Base-by-base conservation (phyloP, 2,113 vertebrate genomes). In the Vanacampus margaritifer region DNA sequence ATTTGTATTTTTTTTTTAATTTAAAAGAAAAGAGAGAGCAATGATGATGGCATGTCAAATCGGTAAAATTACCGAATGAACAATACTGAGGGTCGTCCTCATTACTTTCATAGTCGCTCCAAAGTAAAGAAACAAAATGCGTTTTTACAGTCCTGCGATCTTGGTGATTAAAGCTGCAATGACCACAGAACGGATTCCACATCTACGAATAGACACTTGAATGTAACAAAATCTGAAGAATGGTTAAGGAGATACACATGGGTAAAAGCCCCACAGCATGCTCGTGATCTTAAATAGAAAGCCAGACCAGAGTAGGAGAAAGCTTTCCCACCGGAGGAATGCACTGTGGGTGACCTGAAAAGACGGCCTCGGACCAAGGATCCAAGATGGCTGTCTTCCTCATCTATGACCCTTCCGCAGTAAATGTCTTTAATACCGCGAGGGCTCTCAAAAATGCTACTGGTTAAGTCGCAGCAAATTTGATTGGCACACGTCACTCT, bases 341-440 rank as follows among this genome's bases (percentile, higher is more conserved):
- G 28, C 28, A 32, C 71, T 78, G 64, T 65, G 67, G 56, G 53
- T 77, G 76, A 84, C 79, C 70, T 80, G 77, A 68, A n/a, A 80
- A 74, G 63, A 63, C 37, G 9, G 37, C 9, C 37, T 39, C 10
- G 10, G 37, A 67, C 66, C 68, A 67, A 76, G 53, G 67, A 78
- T 73, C 74, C 71, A 68, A 70, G 67, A 72, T 23, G 51, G 46
- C 73, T 70, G 83, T 79, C 76, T 80, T 76, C 75, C 71, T 75
- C 81, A 76, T 87, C 68, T 61, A 80, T 84, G 70, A 80, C 70
- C 54, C 71, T 45, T 72, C 65, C 66, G 54, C 71, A 75, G 53
- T 41, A 41, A 67, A 72, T 37, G 56, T 35, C 75, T 72, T 46
- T 72, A 71, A n/a, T n/a, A n/a, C n/a, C n/a, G n/a, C n/a, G n/a